A percentile compares a stretch with the other conserved stretches of the same genome.
Conservation (phyloP, 1,140 invertebrate species). For the Episyrphus balteatus region DNA sequence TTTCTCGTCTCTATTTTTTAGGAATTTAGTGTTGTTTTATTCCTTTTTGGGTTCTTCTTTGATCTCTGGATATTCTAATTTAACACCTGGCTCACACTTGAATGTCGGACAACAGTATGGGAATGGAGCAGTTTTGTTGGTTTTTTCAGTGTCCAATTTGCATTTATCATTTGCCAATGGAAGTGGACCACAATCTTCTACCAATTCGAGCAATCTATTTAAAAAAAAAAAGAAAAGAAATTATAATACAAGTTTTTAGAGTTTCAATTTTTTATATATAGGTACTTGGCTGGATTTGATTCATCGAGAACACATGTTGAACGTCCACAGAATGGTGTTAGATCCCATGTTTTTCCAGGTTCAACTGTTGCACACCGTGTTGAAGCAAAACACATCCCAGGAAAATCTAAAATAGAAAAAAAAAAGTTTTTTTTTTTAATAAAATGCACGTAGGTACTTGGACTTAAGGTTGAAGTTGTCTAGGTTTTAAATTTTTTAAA, state of each 20-base stretch:
- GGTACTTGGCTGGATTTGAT: slow-evolving; percentile 46
- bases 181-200: slow-evolving; percentile 77
- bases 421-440: not conserved
- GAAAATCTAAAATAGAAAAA: slow-evolving; percentile 60
- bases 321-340: slow-evolving; percentile 76
- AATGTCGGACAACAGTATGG: slow-evolving; percentile 75
- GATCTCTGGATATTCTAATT: slow-evolving; percentile 74
- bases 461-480: too few species aligned
- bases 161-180: slow-evolving; percentile 76
- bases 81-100: slow-evolving; percentile 70
- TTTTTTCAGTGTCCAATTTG: slow-evolving; percentile 71
- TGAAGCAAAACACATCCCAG: slow-evolving; percentile 77
- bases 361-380: slow-evolving; percentile 79
- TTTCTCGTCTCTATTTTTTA: slow-evolving; percentile 1
- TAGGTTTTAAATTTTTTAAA: too few species aligned
- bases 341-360: slow-evolving; percentile 69
- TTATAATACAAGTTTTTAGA: not conserved
- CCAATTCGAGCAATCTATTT: slow-evolving; percentile 62
- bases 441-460: not conserved
- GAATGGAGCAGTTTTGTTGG: slow-evolving; percentile 78
- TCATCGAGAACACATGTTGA: slow-evolving; percentile 71
- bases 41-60: slow-evolving; percentile 41
- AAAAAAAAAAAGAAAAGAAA: not conserved
- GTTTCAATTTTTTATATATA: not conserved
- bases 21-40: too few species aligned